phyloP scores from a whole-genome alignment of 1,140 invertebrate genomes.

The Trichonephila clavata region DNA sequence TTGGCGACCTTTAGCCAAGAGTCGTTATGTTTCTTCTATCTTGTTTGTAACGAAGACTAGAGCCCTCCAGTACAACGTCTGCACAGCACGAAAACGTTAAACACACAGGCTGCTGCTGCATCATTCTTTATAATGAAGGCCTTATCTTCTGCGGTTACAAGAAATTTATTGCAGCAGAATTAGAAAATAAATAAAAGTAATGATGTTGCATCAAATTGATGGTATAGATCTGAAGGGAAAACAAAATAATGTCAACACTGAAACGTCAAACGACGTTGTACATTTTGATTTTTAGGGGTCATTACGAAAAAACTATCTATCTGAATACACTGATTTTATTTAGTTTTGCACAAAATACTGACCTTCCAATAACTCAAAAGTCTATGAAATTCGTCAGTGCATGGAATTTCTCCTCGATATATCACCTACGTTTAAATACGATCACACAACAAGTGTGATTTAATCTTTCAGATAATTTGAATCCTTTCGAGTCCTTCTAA shows the following conservation, averaged over 20 bases:
- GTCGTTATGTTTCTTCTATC: conserved; percentile 14
- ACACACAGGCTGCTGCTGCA: background rate
- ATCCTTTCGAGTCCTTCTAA: too few species aligned
- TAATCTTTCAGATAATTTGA: too few species aligned
- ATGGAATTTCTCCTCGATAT: too few species aligned
- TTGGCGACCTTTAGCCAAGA: conserved; percentile 33
- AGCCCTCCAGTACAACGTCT: background rate
- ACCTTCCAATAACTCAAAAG: too few species aligned
- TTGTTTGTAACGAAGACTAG: background rate
- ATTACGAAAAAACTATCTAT: background rate
- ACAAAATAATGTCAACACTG: background rate
- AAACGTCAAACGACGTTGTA: background rate
- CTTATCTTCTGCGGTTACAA: background rate
- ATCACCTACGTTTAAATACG: too few species aligned
- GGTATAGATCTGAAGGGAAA: background rate
- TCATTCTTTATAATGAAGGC: conserved; percentile 16
- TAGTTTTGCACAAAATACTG: too few species aligned
- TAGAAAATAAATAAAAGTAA: background rate
- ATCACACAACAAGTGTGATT: too few species aligned
- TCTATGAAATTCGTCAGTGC: too few species aligned
- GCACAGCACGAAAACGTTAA: background rate
- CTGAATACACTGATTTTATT: background rate
- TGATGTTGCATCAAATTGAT: background rate
- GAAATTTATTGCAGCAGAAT: background rate
- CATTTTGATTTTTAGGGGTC: background rate